A percentile compares a stretch with the other conserved stretches of the same genome.
Conservation (phyloP, 92 coral and sea anemone species). For the Porites rus region DNA sequence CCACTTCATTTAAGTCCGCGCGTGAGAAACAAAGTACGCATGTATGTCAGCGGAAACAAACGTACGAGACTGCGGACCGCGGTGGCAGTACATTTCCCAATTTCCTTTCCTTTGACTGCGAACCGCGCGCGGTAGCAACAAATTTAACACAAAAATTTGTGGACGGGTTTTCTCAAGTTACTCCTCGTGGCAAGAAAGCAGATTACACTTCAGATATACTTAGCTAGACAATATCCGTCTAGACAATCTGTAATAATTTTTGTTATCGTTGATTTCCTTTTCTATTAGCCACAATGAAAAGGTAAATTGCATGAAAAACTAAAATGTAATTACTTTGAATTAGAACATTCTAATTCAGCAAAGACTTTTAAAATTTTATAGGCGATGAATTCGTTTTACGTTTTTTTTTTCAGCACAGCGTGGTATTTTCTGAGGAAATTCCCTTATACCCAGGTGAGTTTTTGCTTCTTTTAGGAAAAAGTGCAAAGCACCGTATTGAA, state of each 20-base stretch:
- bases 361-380: neutral
- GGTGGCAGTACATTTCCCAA: too few relatives aligned
- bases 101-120: too few relatives aligned
- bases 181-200: neutral
- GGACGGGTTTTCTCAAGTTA: too few relatives aligned
- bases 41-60: too few relatives aligned
- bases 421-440: neutral
- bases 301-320: neutral
- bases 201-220: neutral
- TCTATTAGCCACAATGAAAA: neutral
- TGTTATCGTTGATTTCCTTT: neutral
- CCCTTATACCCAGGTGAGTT: neutral
- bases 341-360: neutral
- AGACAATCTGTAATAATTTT: neutral
- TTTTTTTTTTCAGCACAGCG: neutral
- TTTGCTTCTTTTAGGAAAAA: neutral
- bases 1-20: too few relatives aligned
- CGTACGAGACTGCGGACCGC: too few relatives aligned
- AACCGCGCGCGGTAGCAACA: too few relatives aligned
- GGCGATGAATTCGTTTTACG: neutral
- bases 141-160: too few relatives aligned
- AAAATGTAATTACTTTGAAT: neutral
- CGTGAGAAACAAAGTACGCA: too few relatives aligned
- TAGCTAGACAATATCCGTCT: neutral
- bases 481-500: neutral